Base-by-base conservation (phyloP, 2,888 invertebrate species). In the Rhagonycha fulva region DNA sequence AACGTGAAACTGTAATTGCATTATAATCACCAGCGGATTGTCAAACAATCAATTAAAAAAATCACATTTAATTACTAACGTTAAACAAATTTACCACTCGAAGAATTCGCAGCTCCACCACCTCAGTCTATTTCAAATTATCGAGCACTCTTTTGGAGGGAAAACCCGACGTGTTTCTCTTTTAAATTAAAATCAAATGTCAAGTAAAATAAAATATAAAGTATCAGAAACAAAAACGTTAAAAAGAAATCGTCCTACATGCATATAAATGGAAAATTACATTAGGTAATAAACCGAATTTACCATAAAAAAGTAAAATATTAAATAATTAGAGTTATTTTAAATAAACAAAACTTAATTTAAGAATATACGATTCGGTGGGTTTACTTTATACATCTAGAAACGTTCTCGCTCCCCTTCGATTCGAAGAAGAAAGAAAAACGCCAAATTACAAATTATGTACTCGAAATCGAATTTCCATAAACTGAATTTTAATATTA, bases 401-500 rank as follows among this genome's bases (percentile, higher is more conserved):
- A 72, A 30, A 67, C 19, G 63, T 19, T 19, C 19, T 19, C 71
- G 30, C 26, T 61, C 62, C 32, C 68, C 24, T 66, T 68, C 72
- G 68, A 68, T 47, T n/a, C 12, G 32, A 32, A 47, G 47, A 47
- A 61, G 14, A 26, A 71, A 61, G 67, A 60, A 72, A 72, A 72
- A 69, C 32, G 68, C 68, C 62, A 69, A 75, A 75, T 75, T 75
- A 75, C 72, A 70, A 76, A 75, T 73, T 75, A 71, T 73, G 23
- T 60, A 69, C 70, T 68, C 60, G 68, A 78, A 74, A 78, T 69
- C 28, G 68, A 67, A 79, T 81, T 80, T 81, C 80, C 79, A 80
- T 79, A 80, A 80, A 80, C 79, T 72, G 76, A 81, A 80, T 80
- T 82, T 81, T 82, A 82, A 81, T 81, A 81, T 81, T 82, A 82